Base-by-base conservation (phyloP, 1,140 invertebrate species). In the Probaryconus sp. region DNA sequence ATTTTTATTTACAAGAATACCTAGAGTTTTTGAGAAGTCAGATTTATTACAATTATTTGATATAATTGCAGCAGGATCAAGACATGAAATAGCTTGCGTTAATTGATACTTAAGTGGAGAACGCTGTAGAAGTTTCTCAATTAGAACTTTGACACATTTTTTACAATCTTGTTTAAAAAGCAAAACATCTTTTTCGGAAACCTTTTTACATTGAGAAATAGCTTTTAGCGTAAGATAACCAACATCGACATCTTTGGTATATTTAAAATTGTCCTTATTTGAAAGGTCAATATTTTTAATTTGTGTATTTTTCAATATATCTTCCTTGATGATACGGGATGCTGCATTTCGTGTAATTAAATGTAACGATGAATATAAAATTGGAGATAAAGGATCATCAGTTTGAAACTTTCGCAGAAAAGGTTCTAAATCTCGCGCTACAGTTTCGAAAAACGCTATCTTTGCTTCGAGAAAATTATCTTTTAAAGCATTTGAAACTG, bases 361-460 rank as follows among this genome's bases (percentile, higher is more conserved):
- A 16, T 7, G 20, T 4, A 67, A 13, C 20, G 37, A 33, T 7
- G 30, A 20, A 40, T 35, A 45, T 14, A 67, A 17, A 9, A 42
- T 20, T 2, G 63, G 63, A 21, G 26, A 21, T 14, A 24, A 9
- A 30, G 63, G 63, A 11, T 24, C 16, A 35, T 67, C 38, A 5
- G 38, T 42, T 35, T 67, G 53, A 45, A 67, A 67, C 9, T 58
- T 24, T 9, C 9, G 26, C 3, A 65, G 20, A 50, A 65, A 65
- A 5, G 28, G 33, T 24, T 65, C 50, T 13, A 43, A 11, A 6
- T 67, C 63, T 7, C 6, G 7, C 2, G 6, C 11, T 14, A 38
- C 16, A 16, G 35, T 16, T 17, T 38, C 35, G 3, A 38, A 17
- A 38, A 38, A 38, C n/a, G 35, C 35, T 38, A 38, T 17, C 20